These are phyloP conservation scores for Melanostigma gelatinosum DNA, from an alignment of 2,113 vertebrate species.

Conservation along the genomic window DNA sequence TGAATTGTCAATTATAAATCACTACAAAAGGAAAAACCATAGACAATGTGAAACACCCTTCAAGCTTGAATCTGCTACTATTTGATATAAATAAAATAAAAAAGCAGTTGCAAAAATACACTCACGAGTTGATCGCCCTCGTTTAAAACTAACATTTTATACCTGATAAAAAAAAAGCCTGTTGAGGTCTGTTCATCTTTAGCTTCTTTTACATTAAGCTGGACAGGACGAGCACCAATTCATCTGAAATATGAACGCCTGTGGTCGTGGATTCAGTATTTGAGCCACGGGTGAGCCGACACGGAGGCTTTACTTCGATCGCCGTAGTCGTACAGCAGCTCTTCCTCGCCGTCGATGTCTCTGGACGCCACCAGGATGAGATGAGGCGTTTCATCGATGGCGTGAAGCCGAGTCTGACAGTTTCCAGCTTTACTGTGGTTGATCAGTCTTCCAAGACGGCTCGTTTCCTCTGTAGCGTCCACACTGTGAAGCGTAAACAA, in stretches of 20 bases:
- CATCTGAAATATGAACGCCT: background rate
- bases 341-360: constrained; percentile 90
- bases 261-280: constrained; percentile 78
- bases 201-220: constrained; percentile 21
- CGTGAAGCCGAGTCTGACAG: constrained; percentile 94
- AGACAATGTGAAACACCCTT: constrained; percentile 10
- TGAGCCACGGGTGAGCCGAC: constrained; percentile 93
- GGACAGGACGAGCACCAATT: background rate
- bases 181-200: background rate
- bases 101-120: constrained; percentile 70
- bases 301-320: constrained; percentile 93
- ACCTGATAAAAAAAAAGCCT: constrained; percentile 15
- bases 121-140: constrained; percentile 60
- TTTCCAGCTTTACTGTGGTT: constrained; percentile 98
- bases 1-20: constrained; percentile 24
- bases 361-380: constrained; percentile 93
- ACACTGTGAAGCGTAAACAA: constrained; percentile 79
- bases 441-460: constrained; percentile 90
- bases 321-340: constrained; percentile 96
- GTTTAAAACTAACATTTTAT: constrained; percentile 65
- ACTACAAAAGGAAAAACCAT: constrained; percentile 27
- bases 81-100: constrained; percentile 52
- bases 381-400: constrained; percentile 89
- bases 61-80: constrained; percentile 36
- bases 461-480: constrained; percentile 92